Base-by-base conservation (phyloP, 2,888 invertebrate species). In the Melikaiella ostensackeni region DNA sequence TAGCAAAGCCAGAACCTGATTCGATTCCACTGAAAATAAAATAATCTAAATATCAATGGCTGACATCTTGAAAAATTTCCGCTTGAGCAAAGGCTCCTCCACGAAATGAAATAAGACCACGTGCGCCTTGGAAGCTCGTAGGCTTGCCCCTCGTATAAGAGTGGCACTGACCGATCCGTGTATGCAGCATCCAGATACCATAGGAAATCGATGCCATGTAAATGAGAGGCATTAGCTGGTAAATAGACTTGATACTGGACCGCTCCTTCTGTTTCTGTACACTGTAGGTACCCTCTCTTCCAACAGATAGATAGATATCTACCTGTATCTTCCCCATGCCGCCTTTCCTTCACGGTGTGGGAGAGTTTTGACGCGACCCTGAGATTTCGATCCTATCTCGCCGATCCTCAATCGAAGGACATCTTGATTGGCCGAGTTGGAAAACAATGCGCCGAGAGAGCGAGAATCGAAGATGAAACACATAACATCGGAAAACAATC, bases 391-490 rank as follows among this genome's bases (percentile, higher is more conserved):
- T 88, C 84, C 85, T 88, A 87, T 89, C 88, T 83, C 84, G 82
- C 81, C 85, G 85, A 89, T 89, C 85, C 82, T 86, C 85, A 84
- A 89, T 89, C 89, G 89, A 90, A 89, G 89, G 89, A 89, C 89
- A 88, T 88, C 88, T 87, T 84, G 87, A 87, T 89, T 87, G 88
- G 88, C 88, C 89, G 88, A 89, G 88, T 88, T 89, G 86, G 85
- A 85, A 87, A 88, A 88, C 87, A 87, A 89, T 87, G 85, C 81
- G 78, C 80, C 77, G 70, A 73, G 79, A 78, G 78, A 75, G 75
- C 16, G 35, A 76, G 70, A 79, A 73, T 74, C 73, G 74, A 74
- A 75, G 73, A 59, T 64, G 80, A 75, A 66, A 77, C 77, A 42
- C 35, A 76, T 73, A 75, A 63, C 76, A 30, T 27, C 21, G n/a